A percentile compares a stretch with the other conserved stretches of the same genome.
These are phyloP conservation scores for Otus scops DNA, from an alignment of 2,797 vertebrate genomes.

Conservation along the genomic window DNA sequence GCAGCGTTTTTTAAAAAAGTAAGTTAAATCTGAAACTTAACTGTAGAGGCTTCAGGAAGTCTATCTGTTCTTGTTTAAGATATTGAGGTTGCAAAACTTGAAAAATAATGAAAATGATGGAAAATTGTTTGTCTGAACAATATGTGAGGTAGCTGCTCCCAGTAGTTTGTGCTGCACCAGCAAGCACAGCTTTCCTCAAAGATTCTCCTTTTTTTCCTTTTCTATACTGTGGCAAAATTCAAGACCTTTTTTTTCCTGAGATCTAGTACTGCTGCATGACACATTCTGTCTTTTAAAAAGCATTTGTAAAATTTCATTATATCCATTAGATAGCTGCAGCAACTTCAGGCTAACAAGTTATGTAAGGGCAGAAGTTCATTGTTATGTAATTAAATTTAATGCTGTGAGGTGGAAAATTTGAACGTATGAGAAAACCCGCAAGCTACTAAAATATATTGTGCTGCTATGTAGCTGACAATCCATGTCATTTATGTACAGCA, in stretches of 20 bases:
- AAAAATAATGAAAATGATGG: neutral
- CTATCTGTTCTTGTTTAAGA: neutral
- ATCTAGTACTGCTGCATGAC: neutral
- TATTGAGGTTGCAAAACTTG: neutral
- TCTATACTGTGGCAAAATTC: neutral
- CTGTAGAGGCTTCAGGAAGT: neutral
- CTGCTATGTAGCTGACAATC: neutral
- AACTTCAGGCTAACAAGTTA: neutral
- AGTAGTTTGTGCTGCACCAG: neutral
- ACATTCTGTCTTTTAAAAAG: neutral
- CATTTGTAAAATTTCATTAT: neutral
- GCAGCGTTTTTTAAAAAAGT: neutral
- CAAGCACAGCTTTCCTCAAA: neutral
- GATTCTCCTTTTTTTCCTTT: neutral
- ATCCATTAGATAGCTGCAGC: neutral
- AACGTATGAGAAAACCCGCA: neutral
- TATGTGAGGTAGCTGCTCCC: neutral
- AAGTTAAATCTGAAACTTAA: neutral
- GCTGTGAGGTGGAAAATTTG: slow-evolving; percentile 9
- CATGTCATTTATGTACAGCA: neutral
- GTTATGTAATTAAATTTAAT: slow-evolving; percentile 25
- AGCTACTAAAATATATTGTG: neutral
- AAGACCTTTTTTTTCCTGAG: neutral
- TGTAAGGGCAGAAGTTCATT: neutral
- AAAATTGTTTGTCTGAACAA: neutral